Evolutionary conservation across 2,888 invertebrate species (phyloP).

Genomic region (Cephonodes hylas): DNA sequence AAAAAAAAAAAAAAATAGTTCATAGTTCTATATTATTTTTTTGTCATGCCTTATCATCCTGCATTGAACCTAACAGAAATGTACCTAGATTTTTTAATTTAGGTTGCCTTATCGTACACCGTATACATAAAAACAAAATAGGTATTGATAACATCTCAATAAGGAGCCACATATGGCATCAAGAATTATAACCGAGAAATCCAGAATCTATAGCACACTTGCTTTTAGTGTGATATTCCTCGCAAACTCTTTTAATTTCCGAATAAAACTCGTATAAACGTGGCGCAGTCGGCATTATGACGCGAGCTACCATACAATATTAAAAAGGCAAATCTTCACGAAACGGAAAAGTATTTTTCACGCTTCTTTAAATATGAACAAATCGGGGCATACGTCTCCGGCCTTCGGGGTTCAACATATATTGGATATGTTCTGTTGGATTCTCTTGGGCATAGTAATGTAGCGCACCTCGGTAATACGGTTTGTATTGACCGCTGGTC

Average conservation of each 20-base stretch:
- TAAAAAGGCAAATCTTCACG: constrained; percentile 22
- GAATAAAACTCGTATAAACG: neutral
- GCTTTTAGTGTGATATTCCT: too few species aligned
- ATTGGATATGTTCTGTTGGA: constrained; percentile 21
- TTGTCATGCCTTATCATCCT: too few species aligned
- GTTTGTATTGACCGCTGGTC: neutral
- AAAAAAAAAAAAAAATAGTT: too few species aligned
- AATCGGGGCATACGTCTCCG: constrained; percentile 34
- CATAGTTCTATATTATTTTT: too few species aligned
- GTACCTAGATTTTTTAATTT: too few species aligned
- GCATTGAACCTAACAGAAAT: too few species aligned
- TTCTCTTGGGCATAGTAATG: constrained; percentile 18
- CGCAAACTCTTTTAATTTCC: neutral
- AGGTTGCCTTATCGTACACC: too few species aligned
- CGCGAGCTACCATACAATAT: constrained; percentile 17
- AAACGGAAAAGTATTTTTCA: constrained; percentile 34
- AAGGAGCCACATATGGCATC: too few species aligned
- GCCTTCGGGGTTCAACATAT: constrained; percentile 26
- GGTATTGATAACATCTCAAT: too few species aligned
- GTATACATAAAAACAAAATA: too few species aligned
- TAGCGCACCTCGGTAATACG: neutral
- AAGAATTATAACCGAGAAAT: neutral
- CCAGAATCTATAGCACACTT: too few species aligned
- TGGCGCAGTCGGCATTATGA: neutral
- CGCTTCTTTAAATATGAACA: constrained; percentile 46